Evolutionary conservation across 2,797 vertebrate species (phyloP).

Genomic region (Anguilla megastoma): DNA sequence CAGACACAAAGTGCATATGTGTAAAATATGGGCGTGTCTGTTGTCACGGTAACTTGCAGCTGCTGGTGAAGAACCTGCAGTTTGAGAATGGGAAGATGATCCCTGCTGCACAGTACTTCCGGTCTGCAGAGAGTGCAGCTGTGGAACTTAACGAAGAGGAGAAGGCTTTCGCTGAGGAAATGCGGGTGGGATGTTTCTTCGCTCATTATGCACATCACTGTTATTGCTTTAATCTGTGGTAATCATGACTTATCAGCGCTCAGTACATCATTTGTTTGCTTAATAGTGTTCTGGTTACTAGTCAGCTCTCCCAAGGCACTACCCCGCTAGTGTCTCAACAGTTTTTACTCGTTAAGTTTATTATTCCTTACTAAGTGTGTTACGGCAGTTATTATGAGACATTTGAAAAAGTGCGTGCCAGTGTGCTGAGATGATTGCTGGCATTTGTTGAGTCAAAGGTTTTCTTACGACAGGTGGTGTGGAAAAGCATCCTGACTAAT

Average conservation of each 20-base stretch:
- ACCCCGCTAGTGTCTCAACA: background rate
- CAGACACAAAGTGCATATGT: background rate
- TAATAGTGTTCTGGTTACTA: background rate
- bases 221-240: background rate
- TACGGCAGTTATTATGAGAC: background rate
- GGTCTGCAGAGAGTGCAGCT: constrained; percentile 59
- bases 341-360: background rate
- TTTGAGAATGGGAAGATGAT: constrained; percentile 87
- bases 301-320: background rate
- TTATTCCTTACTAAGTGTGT: background rate
- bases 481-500: constrained; percentile 81
- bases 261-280: background rate
- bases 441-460: background rate
- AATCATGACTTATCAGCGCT: background rate
- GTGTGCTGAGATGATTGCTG: background rate
- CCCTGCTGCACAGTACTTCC: constrained; percentile 78
- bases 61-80: constrained; percentile 83
- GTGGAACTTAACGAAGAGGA: constrained; percentile 81
- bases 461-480: constrained; percentile 66
- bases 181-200: constrained; percentile 66
- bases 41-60: constrained; percentile 56
- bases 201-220: background rate
- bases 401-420: background rate
- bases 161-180: constrained; percentile 69
- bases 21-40: constrained; percentile 21